Base-by-base conservation (phyloP, 2,888 invertebrate genomes). In the Pristionchus japonicus region DNA sequence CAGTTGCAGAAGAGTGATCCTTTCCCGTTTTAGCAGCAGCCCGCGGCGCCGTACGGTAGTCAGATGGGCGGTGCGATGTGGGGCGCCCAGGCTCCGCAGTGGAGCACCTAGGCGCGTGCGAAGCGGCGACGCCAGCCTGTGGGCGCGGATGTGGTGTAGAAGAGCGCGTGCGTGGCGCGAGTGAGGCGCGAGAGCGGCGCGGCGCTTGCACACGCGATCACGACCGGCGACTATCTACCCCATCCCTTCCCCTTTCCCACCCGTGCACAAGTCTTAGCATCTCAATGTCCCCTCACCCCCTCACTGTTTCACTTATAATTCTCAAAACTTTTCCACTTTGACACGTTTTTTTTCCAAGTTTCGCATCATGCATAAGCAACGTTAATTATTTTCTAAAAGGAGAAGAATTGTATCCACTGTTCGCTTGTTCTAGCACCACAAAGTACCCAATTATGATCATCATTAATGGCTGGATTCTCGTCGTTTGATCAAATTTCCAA, bases 21-120 rank as follows among this genome's bases (percentile, higher is more conserved):
- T n/a, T n/a, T 47, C n/a, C 43, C 64, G 31, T 86, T 86, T 86
- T 86, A 86, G 86, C 70, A 52, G 70, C 57, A 67, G 86, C 67
- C 34, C 15, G 31, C 86, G 2, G 86, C 70, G 70, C 86, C 86
- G 49, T 86, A 86, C 86, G 86, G 86, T 70, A 86, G 49, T 49
- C 67, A 40, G 64, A 61, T 70, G 67, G 86, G 70, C 70, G 86
- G 47, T 17, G 31, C 47, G 23, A 52, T 86, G 34, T 86, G 86
- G 86, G 86, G 86, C 70, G 47, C 31, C n/a, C 0, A 61, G 47
- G 70, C 86, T 17, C 85, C 85, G 13, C 86, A 86, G 49, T 86
- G 86, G 86, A 86, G 70, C 70, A 47, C 70, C 0, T 86, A 86
- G 37, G 70, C 86, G 67, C 67, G 67, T 49, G 86, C 11, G 86